Conservation (phyloP, 2,888 invertebrate species). For the Oscheius onirici region DNA sequence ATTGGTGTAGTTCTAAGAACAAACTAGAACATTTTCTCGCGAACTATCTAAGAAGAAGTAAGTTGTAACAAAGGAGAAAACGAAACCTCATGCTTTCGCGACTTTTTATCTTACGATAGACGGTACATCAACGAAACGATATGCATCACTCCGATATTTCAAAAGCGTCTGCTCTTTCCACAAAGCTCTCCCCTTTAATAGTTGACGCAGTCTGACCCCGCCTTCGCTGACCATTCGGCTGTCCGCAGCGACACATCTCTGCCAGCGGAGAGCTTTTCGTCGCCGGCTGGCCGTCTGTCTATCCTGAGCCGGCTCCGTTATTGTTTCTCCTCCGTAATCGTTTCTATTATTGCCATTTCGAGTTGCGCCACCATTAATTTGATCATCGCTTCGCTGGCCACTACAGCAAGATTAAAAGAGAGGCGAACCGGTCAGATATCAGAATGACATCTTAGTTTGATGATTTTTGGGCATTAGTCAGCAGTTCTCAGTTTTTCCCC, state of each 20-base stretch:
- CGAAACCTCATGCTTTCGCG: too few relatives aligned
- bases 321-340: constrained; percentile 31
- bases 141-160: too few relatives aligned
- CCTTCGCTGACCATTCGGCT: constrained; percentile 18
- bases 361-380: constrained; percentile 35
- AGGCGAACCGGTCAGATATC: constrained; percentile 2
- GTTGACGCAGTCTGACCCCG: constrained; percentile 21
- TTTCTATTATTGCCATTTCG: constrained; percentile 33
- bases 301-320: constrained; percentile 9
- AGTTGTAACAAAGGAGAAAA: too few relatives aligned
- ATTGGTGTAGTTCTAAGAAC: too few relatives aligned
- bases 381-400: constrained; percentile 32
- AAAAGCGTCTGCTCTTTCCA: not conserved
- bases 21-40: too few relatives aligned
- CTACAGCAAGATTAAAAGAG: constrained; percentile 32
- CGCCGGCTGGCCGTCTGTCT: not conserved
- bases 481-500: too few relatives aligned
- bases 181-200: not conserved
- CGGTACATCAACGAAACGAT: too few relatives aligned
- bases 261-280: constrained; percentile 6
- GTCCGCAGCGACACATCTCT: constrained; percentile 2
- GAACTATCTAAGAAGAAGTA: too few relatives aligned
- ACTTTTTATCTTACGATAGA: too few relatives aligned
- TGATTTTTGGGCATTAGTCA: too few relatives aligned
- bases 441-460: too few relatives aligned